A percentile compares a stretch with the other conserved stretches of the same genome.
These are phyloP conservation scores for Endotricha flammealis DNA, from an alignment of 2,888 invertebrate genomes.

Conservation along the genomic window DNA sequence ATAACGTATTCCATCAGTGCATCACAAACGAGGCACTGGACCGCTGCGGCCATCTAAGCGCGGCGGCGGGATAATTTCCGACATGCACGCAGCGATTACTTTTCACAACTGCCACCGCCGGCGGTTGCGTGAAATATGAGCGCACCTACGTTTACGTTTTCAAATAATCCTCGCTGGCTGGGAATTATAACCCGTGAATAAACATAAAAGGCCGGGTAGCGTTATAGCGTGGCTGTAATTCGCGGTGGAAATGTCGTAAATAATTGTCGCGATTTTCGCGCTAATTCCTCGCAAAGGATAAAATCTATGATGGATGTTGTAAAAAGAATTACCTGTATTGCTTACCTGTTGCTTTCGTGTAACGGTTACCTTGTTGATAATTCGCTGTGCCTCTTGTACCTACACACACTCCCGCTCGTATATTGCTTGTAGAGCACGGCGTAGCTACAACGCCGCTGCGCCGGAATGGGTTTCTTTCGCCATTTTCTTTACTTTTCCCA, in stretches of 20 bases:
- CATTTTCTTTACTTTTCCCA: too few relatives aligned
- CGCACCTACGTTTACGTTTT: slow-evolving; percentile 61
- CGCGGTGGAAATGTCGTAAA: slow-evolving; percentile 57
- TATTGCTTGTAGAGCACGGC: too few relatives aligned
- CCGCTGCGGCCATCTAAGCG: slow-evolving; percentile 30
- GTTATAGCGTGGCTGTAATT: slow-evolving; percentile 43
- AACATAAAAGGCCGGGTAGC: slow-evolving; percentile 54
- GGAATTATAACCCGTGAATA: slow-evolving; percentile 68
- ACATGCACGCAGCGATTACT: slow-evolving; percentile 63
- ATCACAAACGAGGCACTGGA: slow-evolving; percentile 45
- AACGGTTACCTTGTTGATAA: too few relatives aligned
- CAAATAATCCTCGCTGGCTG: slow-evolving; percentile 57
- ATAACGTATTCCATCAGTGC: slow-evolving; percentile 60
- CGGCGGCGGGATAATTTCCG: slow-evolving; percentile 49
- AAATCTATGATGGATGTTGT: slow-evolving; percentile 51
- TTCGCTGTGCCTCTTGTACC: too few relatives aligned
- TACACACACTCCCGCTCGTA: too few relatives aligned
- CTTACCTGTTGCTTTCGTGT: slow-evolving; percentile 35
- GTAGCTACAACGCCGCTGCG: too few relatives aligned
- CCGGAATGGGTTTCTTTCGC: too few relatives aligned
- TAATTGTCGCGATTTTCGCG: slow-evolving; percentile 60
- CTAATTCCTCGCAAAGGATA: slow-evolving; percentile 54
- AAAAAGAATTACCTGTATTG: slow-evolving; percentile 31
- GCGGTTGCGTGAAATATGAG: slow-evolving; percentile 57
- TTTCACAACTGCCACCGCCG: slow-evolving; percentile 53